Conservation (phyloP, 1,140 invertebrate genomes). For the Bombus confusus region DNA sequence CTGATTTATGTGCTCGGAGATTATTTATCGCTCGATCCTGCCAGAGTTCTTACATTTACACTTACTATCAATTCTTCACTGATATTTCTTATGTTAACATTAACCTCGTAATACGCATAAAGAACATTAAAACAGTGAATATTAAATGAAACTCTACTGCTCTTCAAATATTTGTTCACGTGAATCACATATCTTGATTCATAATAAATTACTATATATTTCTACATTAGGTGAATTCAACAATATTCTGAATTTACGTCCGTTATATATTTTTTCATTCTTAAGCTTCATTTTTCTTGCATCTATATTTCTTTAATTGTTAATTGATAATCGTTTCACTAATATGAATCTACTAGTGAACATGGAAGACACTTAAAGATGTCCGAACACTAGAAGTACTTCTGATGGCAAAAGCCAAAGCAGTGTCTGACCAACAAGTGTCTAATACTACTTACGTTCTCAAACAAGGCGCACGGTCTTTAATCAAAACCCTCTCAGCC, state of each 20-base stretch:
- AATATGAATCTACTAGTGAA: neutral
- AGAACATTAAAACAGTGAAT: no score
- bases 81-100: no score
- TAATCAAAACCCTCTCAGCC: neutral
- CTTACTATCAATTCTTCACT: no score
- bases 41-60: no score
- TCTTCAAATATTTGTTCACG: no score
- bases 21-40: no score
- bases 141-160: no score
- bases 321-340: neutral
- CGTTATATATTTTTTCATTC: neutral
- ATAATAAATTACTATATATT: neutral
- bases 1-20: no score
- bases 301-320: neutral
- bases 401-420: neutral
- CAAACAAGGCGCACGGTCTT: neutral
- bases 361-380: neutral
- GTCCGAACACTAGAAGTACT: neutral
- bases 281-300: neutral
- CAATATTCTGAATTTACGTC: neutral
- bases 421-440: slow-evolving; percentile 42
- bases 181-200: no score
- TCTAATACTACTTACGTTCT: slow-evolving; percentile 40
- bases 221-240: neutral
- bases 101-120: no score